These are phyloP conservation scores for Tenthredo distinguenda DNA, from an alignment of 2,888 invertebrate genomes.

Conservation along the genomic window DNA sequence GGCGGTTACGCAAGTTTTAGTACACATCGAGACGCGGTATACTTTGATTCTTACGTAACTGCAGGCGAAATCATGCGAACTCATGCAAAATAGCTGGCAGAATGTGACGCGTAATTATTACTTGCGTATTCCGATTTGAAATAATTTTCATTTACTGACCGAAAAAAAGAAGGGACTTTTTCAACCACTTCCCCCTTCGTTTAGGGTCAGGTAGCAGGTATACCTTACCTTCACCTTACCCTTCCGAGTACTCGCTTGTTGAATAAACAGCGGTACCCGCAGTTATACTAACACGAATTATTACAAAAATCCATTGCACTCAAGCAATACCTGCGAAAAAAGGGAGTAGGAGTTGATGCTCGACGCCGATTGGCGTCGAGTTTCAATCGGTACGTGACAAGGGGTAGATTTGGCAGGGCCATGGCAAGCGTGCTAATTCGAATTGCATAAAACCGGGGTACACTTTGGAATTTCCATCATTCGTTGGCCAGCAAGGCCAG, in stretches of 20 bases:
- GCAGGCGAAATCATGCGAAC: constrained; percentile 20
- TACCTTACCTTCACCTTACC: not conserved
- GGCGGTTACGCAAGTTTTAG: constrained; percentile 19
- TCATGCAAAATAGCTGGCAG: constrained; percentile 19
- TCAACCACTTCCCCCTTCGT: not conserved
- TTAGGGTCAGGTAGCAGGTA: not conserved
- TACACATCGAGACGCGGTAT: not conserved
- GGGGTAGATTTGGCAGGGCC: not conserved
- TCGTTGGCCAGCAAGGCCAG: not conserved
- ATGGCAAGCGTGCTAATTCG: not conserved
- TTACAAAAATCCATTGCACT: not conserved
- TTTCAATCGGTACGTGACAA: not conserved
- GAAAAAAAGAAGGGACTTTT: not conserved
- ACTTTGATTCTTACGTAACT: constrained; percentile 33
- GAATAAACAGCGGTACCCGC: not conserved
- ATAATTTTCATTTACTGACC: not conserved
- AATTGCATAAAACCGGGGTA: not conserved
- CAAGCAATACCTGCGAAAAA: not conserved
- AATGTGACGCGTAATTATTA: not conserved
- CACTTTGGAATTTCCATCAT: not conserved
- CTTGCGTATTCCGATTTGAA: not conserved
- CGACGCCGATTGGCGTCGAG: constrained; percentile 7
- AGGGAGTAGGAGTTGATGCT: not conserved
- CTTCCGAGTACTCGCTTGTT: not conserved
- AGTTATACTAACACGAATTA: not conserved